A percentile compares a stretch with the other conserved stretches of the same genome.
Conservation (phyloP, 2,888 invertebrate genomes). For the Dryadula phaetusa region DNA sequence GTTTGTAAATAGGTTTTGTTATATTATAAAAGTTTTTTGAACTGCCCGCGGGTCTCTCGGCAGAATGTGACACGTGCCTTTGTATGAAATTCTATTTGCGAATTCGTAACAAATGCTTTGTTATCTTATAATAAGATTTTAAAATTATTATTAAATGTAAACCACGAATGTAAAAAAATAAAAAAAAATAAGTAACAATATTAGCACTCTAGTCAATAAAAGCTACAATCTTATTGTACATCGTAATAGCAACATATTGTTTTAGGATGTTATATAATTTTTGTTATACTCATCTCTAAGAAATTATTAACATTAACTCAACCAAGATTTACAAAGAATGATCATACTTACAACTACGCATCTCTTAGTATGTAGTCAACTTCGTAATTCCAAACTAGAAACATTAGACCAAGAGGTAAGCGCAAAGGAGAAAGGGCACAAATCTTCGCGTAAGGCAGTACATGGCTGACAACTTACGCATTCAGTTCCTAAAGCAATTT, state of each 20-base stretch:
- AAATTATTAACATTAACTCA: neutral
- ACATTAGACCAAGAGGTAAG: neutral
- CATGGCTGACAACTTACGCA: constrained; percentile 25
- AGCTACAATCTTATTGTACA: too few relatives aligned
- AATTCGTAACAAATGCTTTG: constrained; percentile 16
- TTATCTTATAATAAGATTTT: constrained; percentile 13
- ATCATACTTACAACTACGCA: too few relatives aligned
- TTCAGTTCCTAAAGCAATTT: constrained; percentile 18
- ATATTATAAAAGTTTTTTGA: constrained; percentile 58
- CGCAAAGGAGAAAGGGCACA: constrained; percentile 3
- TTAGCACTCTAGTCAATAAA: too few relatives aligned
- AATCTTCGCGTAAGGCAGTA: constrained; percentile 24
- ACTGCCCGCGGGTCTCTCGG: constrained; percentile 50
- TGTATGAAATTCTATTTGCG: constrained; percentile 23
- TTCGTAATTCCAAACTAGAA: neutral
- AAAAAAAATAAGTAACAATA: neutral
- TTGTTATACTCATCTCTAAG: too few relatives aligned
- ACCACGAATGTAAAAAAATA: neutral
- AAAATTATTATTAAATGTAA: constrained; percentile 14
- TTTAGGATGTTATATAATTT: too few relatives aligned
- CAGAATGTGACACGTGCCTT: constrained; percentile 50
- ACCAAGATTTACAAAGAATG: neutral
- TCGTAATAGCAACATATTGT: too few relatives aligned
- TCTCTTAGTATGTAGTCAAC: neutral
- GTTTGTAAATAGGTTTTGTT: constrained; percentile 83